Conservation (phyloP, 2,797 vertebrate species). For the Clarias laeviceps region DNA sequence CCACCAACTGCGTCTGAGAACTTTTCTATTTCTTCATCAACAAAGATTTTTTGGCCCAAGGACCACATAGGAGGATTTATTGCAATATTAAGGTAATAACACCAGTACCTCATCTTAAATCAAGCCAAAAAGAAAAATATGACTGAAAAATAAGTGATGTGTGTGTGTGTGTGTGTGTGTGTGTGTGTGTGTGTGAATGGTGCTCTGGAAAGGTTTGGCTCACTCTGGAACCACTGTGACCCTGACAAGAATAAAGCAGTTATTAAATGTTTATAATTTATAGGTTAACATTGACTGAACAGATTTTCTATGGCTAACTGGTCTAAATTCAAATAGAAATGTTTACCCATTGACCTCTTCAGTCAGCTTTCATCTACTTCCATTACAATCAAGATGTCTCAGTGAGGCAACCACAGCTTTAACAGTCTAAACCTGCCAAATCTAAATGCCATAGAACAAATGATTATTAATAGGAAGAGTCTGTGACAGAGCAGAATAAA, state of each 20-base stretch:
- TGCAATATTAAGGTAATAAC: conserved; percentile 41
- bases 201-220: not conserved
- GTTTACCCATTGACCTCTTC: not conserved
- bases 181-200: not conserved
- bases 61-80: conserved; percentile 39
- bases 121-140: conserved; percentile 23
- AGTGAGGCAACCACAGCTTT: not conserved
- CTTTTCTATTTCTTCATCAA: conserved; percentile 10
- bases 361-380: conserved; percentile 4
- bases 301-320: not conserved
- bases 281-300: not conserved
- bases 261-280: not conserved
- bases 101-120: conserved; percentile 16
- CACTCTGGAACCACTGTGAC: not conserved
- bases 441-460: conserved; percentile 29
- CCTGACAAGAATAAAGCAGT: not conserved
- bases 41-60: conserved; percentile 22
- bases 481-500: not conserved
- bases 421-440: conserved; percentile 3
- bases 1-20: no score
- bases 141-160: not conserved
- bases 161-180: no score
- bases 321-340: not conserved
- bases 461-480: conserved; percentile 17
- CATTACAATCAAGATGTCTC: conserved; percentile 12